These are phyloP conservation scores for Gopherus flavomarginatus DNA, from an alignment of 2,113 vertebrate genomes.

Conservation along the genomic window DNA sequence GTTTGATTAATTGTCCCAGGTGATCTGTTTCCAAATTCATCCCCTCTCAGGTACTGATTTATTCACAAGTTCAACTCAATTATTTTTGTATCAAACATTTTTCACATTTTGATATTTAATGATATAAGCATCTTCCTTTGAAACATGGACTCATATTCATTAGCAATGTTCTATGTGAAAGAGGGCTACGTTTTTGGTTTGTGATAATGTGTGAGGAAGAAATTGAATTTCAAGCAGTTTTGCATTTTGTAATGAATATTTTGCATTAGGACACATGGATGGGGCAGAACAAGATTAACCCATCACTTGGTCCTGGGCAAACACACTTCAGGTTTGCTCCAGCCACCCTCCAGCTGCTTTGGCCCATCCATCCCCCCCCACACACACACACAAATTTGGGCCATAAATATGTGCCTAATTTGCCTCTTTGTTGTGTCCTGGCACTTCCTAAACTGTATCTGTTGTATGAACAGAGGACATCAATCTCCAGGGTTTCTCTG, in stretches of 20 bases:
- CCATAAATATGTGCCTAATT: too few relatives aligned
- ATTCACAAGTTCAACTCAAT: neutral
- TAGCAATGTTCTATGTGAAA: neutral
- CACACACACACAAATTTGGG: too few relatives aligned
- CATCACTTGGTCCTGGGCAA: too few relatives aligned
- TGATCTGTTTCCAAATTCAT: rapidly evolving
- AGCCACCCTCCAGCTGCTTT: too few relatives aligned
- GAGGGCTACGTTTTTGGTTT: too few relatives aligned
- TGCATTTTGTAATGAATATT: neutral
- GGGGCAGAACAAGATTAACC: neutral
- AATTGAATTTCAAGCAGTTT: neutral
- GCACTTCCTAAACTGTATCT: neutral
- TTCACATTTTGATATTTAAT: neutral
- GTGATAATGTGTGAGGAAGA: neutral
- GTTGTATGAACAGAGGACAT: neutral
- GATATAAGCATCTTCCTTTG: neutral
- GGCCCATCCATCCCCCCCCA: too few relatives aligned
- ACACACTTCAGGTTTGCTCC: too few relatives aligned
- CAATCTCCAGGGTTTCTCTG: neutral
- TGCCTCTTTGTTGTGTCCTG: neutral
- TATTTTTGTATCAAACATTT: neutral
- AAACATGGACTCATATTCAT: neutral
- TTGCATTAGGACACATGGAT: neutral
- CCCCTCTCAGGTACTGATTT: neutral
- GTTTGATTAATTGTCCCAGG: neutral